phyloP scores from a whole-genome alignment of 2,797 vertebrate species.

The Catamblyrhynchus diadema region DNA sequence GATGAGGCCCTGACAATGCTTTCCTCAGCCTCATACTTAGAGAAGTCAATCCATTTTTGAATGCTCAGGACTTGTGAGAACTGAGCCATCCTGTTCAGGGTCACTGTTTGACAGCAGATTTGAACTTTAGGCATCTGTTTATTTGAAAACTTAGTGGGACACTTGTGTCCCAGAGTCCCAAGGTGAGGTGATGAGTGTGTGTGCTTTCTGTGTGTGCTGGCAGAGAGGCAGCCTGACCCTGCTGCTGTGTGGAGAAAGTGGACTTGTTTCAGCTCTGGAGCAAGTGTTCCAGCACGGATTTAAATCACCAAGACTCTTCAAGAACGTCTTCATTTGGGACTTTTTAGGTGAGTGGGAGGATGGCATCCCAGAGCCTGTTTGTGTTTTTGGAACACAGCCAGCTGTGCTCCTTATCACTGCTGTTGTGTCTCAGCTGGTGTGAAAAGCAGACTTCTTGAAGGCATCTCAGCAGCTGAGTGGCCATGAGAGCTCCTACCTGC shows the following conservation, averaged over 20 bases:
- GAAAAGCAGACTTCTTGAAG: neutral
- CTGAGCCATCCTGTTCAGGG: neutral
- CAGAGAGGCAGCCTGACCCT: conserved; percentile 96
- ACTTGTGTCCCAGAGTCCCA: neutral
- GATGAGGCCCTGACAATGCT: neutral
- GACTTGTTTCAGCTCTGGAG: conserved; percentile 94
- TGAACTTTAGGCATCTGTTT: neutral
- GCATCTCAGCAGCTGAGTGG: neutral
- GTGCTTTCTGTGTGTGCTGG: conserved; percentile 34
- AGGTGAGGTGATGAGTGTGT: neutral
- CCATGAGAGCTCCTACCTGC: neutral
- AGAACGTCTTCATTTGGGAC: conserved; percentile 99
- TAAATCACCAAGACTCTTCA: conserved; percentile 96
- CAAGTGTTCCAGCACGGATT: conserved; percentile 98
- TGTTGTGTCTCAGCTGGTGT: neutral
- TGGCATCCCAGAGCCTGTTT: neutral
- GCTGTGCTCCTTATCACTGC: neutral
- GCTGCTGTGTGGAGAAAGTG: conserved; percentile 94
- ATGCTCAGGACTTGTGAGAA: neutral
- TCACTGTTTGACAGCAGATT: neutral
- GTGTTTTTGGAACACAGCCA: neutral
- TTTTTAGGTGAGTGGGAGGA: conserved; percentile 86
- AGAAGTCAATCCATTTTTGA: neutral
- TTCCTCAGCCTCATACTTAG: neutral
- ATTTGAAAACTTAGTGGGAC: neutral